Base-by-base conservation (phyloP, 2,797 vertebrate species). In the Xenentodon cancila region DNA sequence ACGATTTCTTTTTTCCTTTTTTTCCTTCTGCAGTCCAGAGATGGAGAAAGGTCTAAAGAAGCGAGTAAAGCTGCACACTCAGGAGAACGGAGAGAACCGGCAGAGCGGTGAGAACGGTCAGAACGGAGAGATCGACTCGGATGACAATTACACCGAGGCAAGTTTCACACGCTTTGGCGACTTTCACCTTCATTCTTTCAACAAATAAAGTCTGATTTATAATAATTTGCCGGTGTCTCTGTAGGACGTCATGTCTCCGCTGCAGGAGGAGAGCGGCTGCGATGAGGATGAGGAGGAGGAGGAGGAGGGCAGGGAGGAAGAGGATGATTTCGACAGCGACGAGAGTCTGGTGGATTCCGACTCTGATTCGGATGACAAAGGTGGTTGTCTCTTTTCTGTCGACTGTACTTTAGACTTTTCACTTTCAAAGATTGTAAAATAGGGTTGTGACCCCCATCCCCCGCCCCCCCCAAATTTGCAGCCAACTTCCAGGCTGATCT, bases 301-400 rank as follows among this genome's bases (percentile, higher is more conserved):
- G 40, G 96, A 97, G 67, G 96, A 97, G 6, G 96, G 95, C 53
- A 93, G 94, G 70, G 88, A 91, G 56, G 92, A 93, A 45, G 93
- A 92, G 40, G 92, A 93, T 0, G 94, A 90, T 51, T 96, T 96
- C 0, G 96, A 96, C 89, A 98, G 95, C 0, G 97, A 97, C 4
- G 97, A 98, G 82, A 98, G 97, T 84, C 86, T 96, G 80, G 96
- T 95, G 79, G 97, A 98, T 81, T 98, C 97, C 0, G 97, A 97
- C 75, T 99, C 97, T 0, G 97, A 98, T 67, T 92, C 94, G 0
- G 98, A 99, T 20, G 96, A 97, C 81, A 99, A 99, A 93, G 96
- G 98, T 99, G 63, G 3, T 51, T 71, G 22, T 57, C 30, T 74
- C n/a, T 5, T 11, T 18, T 11, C 11, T 37, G 43, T 44, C 16